Percentiles rank a stretch among this genome's conserved stretches.
phyloP scores from a whole-genome alignment of 2,888 invertebrate species.

The Acleris holmiana region DNA sequence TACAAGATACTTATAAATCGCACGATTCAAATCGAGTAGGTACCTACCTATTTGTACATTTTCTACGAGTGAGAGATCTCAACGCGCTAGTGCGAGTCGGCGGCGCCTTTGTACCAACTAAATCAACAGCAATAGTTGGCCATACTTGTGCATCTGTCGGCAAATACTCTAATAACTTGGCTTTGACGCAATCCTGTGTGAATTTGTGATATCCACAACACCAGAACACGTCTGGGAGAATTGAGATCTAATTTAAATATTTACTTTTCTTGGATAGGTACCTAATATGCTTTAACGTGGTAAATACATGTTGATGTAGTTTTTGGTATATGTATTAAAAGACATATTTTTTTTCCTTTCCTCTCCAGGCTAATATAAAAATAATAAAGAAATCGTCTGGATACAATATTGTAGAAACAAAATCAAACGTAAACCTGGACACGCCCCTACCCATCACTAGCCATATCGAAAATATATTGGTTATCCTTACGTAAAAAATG shows the following conservation, averaged over 20 bases:
- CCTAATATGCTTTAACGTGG: too few species aligned
- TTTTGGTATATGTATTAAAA: neutral
- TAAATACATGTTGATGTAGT: too few species aligned
- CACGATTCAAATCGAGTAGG: too few species aligned
- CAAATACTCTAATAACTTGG: conserved; percentile 52
- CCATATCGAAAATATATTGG: too few species aligned
- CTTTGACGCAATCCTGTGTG: conserved; percentile 45
- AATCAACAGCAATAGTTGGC: conserved; percentile 49
- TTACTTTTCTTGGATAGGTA: conserved; percentile 5
- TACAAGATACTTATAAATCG: too few species aligned
- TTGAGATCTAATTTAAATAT: conserved; percentile 10
- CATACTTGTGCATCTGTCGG: conserved; percentile 49
- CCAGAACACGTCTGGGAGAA: conserved; percentile 3
- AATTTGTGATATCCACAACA: conserved; percentile 27
- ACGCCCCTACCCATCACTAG: too few species aligned
- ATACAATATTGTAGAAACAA: too few species aligned
- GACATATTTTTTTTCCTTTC: neutral
- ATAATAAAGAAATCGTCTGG: too few species aligned
- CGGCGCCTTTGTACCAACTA: conserved; percentile 53
- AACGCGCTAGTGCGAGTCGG: conserved; percentile 40
- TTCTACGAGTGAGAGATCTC: too few species aligned
- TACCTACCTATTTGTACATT: too few species aligned
- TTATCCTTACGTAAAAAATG: neutral
- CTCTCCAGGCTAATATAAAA: too few species aligned
- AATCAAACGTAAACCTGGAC: too few species aligned